Evolutionary conservation across 2,113 vertebrate genomes (phyloP).

Genomic region (Seriola rivoliana): DNA sequence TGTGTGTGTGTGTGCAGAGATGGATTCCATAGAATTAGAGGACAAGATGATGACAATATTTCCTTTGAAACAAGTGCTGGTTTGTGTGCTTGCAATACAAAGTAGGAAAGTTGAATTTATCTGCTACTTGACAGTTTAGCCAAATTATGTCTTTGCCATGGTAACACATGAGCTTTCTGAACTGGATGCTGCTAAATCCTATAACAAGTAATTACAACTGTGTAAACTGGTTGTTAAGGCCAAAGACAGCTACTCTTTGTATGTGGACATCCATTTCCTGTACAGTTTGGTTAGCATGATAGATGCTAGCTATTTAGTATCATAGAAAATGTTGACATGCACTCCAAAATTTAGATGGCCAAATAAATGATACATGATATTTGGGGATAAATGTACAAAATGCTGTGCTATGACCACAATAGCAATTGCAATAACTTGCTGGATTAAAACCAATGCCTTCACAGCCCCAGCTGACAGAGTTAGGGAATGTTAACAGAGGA

Average conservation of each 20-base stretch:
- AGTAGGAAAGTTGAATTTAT: background rate
- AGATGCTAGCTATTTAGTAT: background rate
- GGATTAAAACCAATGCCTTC: constrained; percentile 16
- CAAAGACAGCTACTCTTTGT: background rate
- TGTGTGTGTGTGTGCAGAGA: no score
- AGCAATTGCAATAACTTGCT: constrained; percentile 2
- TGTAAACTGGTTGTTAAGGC: background rate
- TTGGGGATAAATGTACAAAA: constrained; percentile 2
- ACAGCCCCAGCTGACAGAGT: constrained; percentile 30
- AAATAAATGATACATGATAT: constrained; percentile 10
- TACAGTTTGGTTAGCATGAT: background rate
- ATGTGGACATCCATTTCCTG: background rate
- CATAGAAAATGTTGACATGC: background rate
- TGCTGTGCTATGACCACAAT: constrained; percentile 6
- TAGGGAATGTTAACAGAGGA: constrained; percentile 54
- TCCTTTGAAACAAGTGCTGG: background rate
- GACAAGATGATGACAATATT: background rate
- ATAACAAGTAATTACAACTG: background rate
- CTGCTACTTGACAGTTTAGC: background rate
- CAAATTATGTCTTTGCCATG: background rate
- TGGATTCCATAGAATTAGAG: background rate
- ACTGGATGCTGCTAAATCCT: background rate
- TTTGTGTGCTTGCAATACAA: background rate
- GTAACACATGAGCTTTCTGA: background rate
- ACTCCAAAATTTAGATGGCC: background rate